phyloP scores from a whole-genome alignment of 2,113 vertebrate species.

The Odontophorus gujanensis region DNA sequence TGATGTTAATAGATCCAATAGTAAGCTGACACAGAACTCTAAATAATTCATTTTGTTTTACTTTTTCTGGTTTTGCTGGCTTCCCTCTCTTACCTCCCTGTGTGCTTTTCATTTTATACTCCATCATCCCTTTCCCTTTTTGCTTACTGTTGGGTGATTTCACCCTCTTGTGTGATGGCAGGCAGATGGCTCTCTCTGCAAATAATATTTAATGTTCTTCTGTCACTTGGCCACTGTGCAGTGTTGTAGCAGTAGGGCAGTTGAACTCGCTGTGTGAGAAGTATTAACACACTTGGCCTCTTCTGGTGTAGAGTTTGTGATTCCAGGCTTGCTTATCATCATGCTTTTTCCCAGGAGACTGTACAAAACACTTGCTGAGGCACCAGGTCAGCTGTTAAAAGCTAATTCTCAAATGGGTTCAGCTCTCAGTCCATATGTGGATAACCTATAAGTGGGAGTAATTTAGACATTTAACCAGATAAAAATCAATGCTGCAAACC shows the following conservation, averaged over 20 bases:
- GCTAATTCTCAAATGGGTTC: conserved; percentile 64
- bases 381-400: conserved; percentile 72
- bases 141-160: background rate
- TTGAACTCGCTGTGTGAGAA: conserved; percentile 21
- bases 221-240: conserved; percentile 49
- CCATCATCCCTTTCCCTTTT: background rate
- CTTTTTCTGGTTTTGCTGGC: background rate
- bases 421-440: conserved; percentile 67
- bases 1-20: conserved; percentile 46
- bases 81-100: background rate
- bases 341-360: conserved; percentile 39
- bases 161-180: conserved; percentile 6
- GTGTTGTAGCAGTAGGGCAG: conserved; percentile 54
- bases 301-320: conserved; percentile 22
- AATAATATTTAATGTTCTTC: conserved; percentile 23
- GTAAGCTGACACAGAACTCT: background rate
- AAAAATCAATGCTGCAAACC: conserved; percentile 44
- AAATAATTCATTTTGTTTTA: conserved; percentile 8
- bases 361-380: conserved; percentile 33
- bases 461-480: conserved; percentile 74
- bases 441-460: conserved; percentile 67
- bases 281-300: conserved; percentile 2
- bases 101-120: background rate
- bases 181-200: conserved; percentile 50
- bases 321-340: conserved; percentile 46